A percentile compares a stretch with the other conserved stretches of the same genome.
phyloP scores from a whole-genome alignment of 2,113 vertebrate genomes.

The Ceuthmochares aereus region DNA sequence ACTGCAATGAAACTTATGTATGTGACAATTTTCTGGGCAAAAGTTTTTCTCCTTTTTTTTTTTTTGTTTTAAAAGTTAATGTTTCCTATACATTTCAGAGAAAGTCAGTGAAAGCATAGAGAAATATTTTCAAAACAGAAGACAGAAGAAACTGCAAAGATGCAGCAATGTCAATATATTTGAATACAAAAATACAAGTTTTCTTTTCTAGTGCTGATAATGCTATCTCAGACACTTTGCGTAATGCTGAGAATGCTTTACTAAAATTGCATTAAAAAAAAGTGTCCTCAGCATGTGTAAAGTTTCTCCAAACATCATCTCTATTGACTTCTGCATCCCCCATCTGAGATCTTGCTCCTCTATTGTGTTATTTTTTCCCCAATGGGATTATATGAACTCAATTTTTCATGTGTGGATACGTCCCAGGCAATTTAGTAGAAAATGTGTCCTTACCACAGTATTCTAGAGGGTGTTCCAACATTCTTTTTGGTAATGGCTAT shows the following conservation, averaged over 20 bases:
- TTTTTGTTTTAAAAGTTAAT: fast-evolving
- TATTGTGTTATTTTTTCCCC: constrained; percentile 39
- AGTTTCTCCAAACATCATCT: constrained; percentile 39
- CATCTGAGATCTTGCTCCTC: constrained; percentile 17
- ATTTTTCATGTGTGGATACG: background rate
- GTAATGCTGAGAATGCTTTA: constrained; percentile 19
- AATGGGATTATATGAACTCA: constrained; percentile 15
- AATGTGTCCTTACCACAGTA: background rate
- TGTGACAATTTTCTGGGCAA: background rate
- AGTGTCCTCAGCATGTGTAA: background rate
- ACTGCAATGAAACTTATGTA: background rate
- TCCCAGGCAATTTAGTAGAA: background rate
- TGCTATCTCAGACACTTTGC: constrained; percentile 14
- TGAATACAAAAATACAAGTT: background rate
- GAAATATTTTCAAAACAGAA: background rate
- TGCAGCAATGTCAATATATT: background rate
- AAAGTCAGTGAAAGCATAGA: background rate
- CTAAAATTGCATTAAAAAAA: constrained; percentile 3
- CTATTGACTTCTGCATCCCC: constrained; percentile 29
- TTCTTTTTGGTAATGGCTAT: background rate
- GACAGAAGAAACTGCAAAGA: background rate
- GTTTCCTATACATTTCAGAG: background rate
- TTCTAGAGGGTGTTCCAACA: background rate
- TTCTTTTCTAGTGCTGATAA: constrained; percentile 27
- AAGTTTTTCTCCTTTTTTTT: background rate